Evolutionary conservation across 1,140 invertebrate genomes (phyloP).

Genomic region (Adelges cooleyi): DNA sequence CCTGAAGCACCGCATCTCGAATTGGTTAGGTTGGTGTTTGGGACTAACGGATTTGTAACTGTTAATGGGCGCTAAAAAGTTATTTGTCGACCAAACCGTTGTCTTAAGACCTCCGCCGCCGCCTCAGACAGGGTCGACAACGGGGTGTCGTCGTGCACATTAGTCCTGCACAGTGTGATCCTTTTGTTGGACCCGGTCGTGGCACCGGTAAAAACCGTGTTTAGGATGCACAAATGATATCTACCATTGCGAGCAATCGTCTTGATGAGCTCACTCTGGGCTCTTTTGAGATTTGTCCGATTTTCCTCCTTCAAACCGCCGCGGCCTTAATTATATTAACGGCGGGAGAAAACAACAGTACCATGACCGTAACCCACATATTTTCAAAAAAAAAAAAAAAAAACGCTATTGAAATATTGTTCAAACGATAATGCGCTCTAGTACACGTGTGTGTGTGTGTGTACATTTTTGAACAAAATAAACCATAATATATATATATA

Average conservation of each 20-base stretch:
- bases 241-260: neutral
- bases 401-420: too few species aligned
- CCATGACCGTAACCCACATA: neutral
- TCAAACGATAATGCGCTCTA: too few species aligned
- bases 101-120: neutral
- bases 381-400: too few species aligned
- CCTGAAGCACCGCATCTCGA: too few species aligned
- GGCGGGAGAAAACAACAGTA: neutral
- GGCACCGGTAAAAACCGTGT: neutral
- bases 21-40: too few species aligned
- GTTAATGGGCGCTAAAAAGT: neutral
- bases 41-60: too few species aligned
- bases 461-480: too few species aligned
- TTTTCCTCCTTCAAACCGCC: neutral
- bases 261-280: neutral
- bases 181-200: neutral
- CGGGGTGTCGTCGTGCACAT: neutral
- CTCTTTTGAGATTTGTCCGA: neutral
- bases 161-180: slow-evolving; percentile 23
- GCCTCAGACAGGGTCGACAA: slow-evolving; percentile 4
- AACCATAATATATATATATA: too few species aligned
- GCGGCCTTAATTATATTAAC: neutral
- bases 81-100: neutral
- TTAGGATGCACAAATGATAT: slow-evolving; percentile 14
- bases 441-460: too few species aligned